These are phyloP conservation scores for Chauna torquata DNA, from an alignment of 2,113 vertebrate species.

Conservation along the genomic window DNA sequence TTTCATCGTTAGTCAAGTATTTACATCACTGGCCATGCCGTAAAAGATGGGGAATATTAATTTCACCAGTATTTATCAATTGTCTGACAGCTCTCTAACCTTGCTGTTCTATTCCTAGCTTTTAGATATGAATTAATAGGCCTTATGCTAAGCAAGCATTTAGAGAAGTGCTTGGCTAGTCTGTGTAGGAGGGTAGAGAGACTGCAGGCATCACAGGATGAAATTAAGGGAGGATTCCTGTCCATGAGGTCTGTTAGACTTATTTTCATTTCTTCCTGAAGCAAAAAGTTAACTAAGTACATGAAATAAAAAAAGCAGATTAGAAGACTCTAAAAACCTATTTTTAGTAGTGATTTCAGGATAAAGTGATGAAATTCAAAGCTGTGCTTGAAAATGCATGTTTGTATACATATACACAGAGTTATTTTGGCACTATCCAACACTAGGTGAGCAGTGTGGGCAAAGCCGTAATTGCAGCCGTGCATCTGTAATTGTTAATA, in stretches of 20 bases:
- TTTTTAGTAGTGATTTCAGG: background rate
- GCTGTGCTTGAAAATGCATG: background rate
- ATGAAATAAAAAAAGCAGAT: background rate
- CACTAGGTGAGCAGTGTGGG: slow-evolving; percentile 17
- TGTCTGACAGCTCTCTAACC: background rate
- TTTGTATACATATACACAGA: background rate
- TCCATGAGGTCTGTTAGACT: background rate
- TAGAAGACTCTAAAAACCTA: background rate
- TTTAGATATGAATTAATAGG: background rate
- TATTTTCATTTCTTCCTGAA: background rate
- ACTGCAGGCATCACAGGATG: background rate
- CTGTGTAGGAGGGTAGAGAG: background rate
- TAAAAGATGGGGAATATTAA: background rate
- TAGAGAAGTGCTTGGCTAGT: background rate
- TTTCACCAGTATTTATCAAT: background rate
- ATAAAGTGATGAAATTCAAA: background rate
- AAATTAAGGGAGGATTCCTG: background rate
- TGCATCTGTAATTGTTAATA: slow-evolving; percentile 6
- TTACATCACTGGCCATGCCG: fast-evolving
- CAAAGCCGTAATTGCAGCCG: background rate
- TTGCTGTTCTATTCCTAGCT: background rate
- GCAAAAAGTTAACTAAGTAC: background rate
- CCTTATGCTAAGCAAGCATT: background rate
- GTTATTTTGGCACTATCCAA: background rate
- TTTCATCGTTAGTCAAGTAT: background rate